Evolutionary conservation across 1,140 invertebrate species (phyloP), one percentile per base, ranked within the genome.

Genomic region (Acyrthosiphon pisum): DNA sequence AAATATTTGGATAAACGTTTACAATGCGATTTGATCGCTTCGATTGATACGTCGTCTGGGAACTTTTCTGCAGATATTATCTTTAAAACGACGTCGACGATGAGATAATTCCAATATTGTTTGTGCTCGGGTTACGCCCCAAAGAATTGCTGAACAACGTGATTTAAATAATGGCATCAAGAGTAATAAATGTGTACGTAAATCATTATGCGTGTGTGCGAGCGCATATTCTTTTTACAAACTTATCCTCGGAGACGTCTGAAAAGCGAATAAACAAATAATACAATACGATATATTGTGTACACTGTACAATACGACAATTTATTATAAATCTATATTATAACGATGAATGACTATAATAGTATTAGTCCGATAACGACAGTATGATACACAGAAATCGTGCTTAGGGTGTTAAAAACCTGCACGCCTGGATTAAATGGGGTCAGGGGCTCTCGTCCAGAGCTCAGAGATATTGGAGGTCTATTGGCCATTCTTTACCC

Each of bases 1-100:
- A 93, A 93, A 93, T 93, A 93, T 93, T 93, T 93, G 91, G 91
- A 93, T 86, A 93, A 93, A 93, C 91, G 91, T 93, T 93, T 84
- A 84, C 91, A 93, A 93, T 93, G 48, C 91, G 91, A 93, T 93
- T 93, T 93, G 91, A 93, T 93, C 91, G 91, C 91, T 83, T 93
- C 91, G 76, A 93, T 93, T 93, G 91, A 93, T 93, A 93, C 90
- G 90, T 90, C 89, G 91, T 93, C 91, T 83, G 90, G 68, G 53
- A 90, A 90, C 37, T 90, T 90, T 60, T 68, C 37, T 68, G 89
- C 37, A 90, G 89, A 90, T 90, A 90, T 44, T 90, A 90, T 68
- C 89, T 90, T 68, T 60, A 68, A 90, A 90, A 90, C 53, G 56
- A 44, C 53, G 56, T n/a, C 89, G 56, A 26, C 35, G 88, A 60